Evolutionary conservation across 1,140 invertebrate genomes (phyloP).

Genomic region (Charaxes varanes): DNA sequence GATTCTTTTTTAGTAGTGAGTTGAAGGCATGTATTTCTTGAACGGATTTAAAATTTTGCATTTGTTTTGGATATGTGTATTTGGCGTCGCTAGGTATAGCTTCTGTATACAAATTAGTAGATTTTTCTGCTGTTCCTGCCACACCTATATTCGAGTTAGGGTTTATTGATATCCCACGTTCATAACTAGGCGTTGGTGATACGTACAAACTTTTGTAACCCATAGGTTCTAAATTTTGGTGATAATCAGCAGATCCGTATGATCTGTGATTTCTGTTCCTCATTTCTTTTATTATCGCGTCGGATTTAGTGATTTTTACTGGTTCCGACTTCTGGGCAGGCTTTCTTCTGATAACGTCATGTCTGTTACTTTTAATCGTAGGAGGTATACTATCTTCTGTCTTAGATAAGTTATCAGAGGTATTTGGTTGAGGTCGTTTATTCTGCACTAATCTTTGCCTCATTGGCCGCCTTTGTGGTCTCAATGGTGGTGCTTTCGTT

Average conservation of each 20-base stretch:
- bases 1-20: constrained; percentile 38
- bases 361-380: constrained; percentile 9
- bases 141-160: constrained; percentile 43
- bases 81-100: constrained; percentile 35
- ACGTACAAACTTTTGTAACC: constrained; percentile 36
- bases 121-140: constrained; percentile 15
- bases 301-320: constrained; percentile 37
- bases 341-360: constrained; percentile 8
- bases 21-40: constrained; percentile 48
- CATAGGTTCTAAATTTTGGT: constrained; percentile 37
- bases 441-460: constrained; percentile 16
- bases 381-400: constrained; percentile 1
- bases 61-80: constrained; percentile 43
- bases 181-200: constrained; percentile 35
- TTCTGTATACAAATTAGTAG: constrained; percentile 38
- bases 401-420: constrained; percentile 6
- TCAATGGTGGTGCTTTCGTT: constrained; percentile 13
- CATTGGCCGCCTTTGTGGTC: constrained; percentile 7
- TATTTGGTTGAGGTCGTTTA: constrained; percentile 14
- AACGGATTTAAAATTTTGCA: constrained; percentile 36
- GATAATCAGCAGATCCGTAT: constrained; percentile 44
- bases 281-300: constrained; percentile 26
- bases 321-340: constrained; percentile 16
- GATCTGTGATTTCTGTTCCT: constrained; percentile 60
- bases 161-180: constrained; percentile 54